Evolutionary conservation across 2,888 invertebrate genomes (phyloP), one percentile per base, ranked within the genome.

Genomic region (Eumacrocentrus americanus): DNA sequence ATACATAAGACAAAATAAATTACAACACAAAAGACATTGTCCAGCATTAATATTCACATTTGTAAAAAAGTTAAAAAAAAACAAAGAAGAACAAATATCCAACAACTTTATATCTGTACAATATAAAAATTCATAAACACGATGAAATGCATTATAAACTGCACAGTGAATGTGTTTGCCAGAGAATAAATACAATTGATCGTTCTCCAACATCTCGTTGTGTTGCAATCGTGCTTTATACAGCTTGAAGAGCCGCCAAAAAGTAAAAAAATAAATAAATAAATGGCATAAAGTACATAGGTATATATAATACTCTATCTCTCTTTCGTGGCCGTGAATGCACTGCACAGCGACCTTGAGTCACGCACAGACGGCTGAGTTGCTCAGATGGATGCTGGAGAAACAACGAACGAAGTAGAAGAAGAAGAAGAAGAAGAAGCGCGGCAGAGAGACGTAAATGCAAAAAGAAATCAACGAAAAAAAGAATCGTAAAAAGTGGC

Each of bases 261-360:
- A 25, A 47, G 29, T 12, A 25, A n/a, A 47, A 47, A 29, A 11
- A 40, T 34, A 47, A 56, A 42, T 46, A 37, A 18, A 46, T 16
- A 34, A 22, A 40, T 35, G 14, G 34, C 2, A 3, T 14, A n/a
- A 18, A n/a, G 29, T 16, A 23, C 16, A 25, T 18, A 7, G 44
- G 16, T 44, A 52, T 25, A 42, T 50, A 22, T 25, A 40, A 16
- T 34, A 25, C 14, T 47, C 11, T 51, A 35, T 51, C 23, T 34
- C 42, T 42, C 44, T 44, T 52, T 16, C 42, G 40, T 37, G 25
- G 23, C 34, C 22, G 52, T 58, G 52, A 60, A 61, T 57, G 60
- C 67, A 65, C 63, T 66, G 66, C 20, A 18, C 35, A 9, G 63
- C 67, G 69, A 71, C 72, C 72, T 72, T 71, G 71, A 72, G 69